phyloP scores from a whole-genome alignment of 1,140 invertebrate genomes.

The Palaemon carinicauda region DNA sequence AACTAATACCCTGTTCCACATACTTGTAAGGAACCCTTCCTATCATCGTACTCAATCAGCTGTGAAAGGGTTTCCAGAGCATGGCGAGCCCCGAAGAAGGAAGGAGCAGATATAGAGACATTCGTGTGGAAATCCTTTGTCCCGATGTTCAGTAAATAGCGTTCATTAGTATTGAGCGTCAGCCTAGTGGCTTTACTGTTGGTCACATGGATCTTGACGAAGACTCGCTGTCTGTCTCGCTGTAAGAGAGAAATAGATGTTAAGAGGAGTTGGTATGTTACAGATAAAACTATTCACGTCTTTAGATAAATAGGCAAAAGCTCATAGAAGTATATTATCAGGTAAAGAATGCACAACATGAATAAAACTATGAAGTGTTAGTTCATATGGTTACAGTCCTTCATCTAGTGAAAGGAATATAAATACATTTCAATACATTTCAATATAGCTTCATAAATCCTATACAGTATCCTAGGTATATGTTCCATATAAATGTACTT shows the following conservation, averaged over 20 bases:
- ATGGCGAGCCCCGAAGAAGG: slow-evolving; percentile 63
- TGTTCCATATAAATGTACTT: no score
- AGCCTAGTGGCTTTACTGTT: slow-evolving; percentile 61
- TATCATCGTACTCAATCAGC: slow-evolving; percentile 60
- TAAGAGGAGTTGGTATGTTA: not conserved
- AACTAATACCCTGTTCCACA: no score
- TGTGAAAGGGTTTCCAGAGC: slow-evolving; percentile 63
- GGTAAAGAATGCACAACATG: no score
- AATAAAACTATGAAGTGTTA: no score
- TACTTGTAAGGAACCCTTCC: slow-evolving; percentile 6
- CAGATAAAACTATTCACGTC: no score
- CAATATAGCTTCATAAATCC: no score
- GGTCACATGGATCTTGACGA: slow-evolving; percentile 33
- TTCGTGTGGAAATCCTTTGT: slow-evolving; percentile 58
- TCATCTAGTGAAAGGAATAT: no score
- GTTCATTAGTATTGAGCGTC: slow-evolving; percentile 74
- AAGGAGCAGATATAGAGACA: slow-evolving; percentile 58
- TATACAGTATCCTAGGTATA: no score
- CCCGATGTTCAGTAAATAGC: slow-evolving; percentile 71
- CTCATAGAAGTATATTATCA: no score
- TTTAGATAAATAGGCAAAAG: no score
- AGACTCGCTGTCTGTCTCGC: not conserved
- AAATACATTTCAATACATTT: no score
- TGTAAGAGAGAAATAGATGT: not conserved
- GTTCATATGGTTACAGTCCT: no score